These are phyloP conservation scores for Centropus unirufus DNA, from an alignment of 2,113 vertebrate genomes.

Conservation along the genomic window DNA sequence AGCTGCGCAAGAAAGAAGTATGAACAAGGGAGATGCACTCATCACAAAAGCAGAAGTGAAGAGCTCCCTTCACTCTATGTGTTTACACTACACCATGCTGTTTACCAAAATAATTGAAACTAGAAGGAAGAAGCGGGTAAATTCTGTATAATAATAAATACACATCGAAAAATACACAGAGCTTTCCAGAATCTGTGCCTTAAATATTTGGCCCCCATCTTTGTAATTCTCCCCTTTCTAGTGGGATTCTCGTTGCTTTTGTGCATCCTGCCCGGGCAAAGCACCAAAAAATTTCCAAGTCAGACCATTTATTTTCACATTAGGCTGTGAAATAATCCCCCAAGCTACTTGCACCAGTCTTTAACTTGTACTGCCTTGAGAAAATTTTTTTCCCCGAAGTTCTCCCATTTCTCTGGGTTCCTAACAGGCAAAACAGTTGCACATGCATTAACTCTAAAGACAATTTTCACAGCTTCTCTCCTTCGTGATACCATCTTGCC, in stretches of 20 bases:
- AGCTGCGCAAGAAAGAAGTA: slow-evolving; percentile 74
- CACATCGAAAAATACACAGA: not conserved
- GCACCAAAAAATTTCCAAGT: not conserved
- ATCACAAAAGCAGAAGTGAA: not conserved
- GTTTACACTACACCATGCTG: not conserved
- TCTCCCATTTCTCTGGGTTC: not conserved
- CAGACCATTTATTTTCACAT: not conserved
- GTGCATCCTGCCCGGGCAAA: not conserved
- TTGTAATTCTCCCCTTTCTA: not conserved
- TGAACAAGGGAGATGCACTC: not conserved
- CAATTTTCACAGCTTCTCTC: not conserved
- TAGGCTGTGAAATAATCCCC: not conserved
- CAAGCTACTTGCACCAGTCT: not conserved
- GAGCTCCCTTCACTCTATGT: not conserved
- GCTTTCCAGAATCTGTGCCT: not conserved
- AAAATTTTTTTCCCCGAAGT: not conserved
- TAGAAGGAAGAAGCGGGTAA: not conserved
- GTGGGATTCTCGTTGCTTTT: not conserved
- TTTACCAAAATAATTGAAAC: not conserved
- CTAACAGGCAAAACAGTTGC: not conserved
- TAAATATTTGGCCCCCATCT: not conserved
- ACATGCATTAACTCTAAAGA: not conserved
- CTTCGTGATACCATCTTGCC: not conserved
- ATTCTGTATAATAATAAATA: not conserved
- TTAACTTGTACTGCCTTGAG: not conserved